Conservation (phyloP, 2,888 invertebrate genomes). For the Therioaphis trifolii region DNA sequence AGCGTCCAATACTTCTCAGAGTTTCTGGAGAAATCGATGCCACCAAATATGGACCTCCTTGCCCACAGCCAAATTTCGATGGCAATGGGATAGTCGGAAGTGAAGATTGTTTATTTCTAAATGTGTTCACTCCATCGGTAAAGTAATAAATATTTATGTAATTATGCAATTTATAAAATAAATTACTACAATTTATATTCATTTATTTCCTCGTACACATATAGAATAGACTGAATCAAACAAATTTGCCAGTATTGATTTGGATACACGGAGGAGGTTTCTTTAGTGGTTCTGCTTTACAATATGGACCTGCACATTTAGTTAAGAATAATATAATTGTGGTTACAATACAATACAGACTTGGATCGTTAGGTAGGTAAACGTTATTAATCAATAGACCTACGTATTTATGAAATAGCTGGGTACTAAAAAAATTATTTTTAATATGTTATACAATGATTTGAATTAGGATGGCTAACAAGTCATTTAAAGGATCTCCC, state of each 20-base stretch:
- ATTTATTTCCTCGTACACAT: too few species aligned
- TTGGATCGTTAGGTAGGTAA: conserved; percentile 77
- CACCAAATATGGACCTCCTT: conserved; percentile 73
- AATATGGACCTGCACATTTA: conserved; percentile 78
- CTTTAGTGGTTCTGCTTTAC: conserved; percentile 78
- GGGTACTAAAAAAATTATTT: too few species aligned
- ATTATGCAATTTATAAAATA: too few species aligned
- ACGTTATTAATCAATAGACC: conserved; percentile 26
- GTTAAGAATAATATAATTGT: conserved; percentile 78
- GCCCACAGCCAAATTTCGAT: conserved; percentile 72
- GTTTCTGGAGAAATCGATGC: conserved; percentile 74
- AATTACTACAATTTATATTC: too few species aligned
- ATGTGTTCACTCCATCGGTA: conserved; percentile 77
- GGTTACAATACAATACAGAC: conserved; percentile 81
- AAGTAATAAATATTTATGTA: conserved; percentile 66
- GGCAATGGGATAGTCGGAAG: conserved; percentile 69
- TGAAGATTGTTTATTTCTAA: conserved; percentile 82
- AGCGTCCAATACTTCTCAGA: conserved; percentile 71
- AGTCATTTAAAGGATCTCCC: conserved; percentile 78
- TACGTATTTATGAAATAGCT: too few species aligned
- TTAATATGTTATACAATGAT: background rate
- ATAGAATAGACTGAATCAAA: conserved; percentile 3
- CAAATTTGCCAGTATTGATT: conserved; percentile 75
- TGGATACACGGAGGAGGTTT: conserved; percentile 86
- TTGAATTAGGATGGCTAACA: conserved; percentile 76